phyloP scores from a whole-genome alignment of 2,888 invertebrate species.

The Hypomecis punctinalis region DNA sequence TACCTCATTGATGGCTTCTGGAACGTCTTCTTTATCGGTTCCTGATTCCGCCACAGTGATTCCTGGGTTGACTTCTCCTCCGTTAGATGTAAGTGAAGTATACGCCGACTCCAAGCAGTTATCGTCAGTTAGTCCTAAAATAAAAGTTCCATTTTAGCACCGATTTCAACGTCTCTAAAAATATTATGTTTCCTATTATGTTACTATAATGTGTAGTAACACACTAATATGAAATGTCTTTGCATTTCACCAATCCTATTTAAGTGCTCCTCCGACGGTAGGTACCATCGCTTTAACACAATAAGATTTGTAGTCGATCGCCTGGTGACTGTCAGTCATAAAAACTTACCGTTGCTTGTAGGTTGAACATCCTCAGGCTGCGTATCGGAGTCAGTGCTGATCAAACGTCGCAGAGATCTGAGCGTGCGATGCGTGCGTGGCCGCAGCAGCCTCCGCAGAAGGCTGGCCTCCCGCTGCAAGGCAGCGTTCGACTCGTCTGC shows the following conservation, averaged over 20 bases:
- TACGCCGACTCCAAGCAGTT: slow-evolving; percentile 45
- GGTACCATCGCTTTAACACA: too few species aligned
- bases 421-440: slow-evolving; percentile 63
- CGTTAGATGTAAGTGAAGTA: slow-evolving; percentile 69
- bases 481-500: slow-evolving; percentile 69
- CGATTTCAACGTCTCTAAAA: too few species aligned
- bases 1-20: slow-evolving; percentile 64
- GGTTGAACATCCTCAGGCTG: slow-evolving; percentile 54
- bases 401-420: slow-evolving; percentile 65
- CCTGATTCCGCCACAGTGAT: slow-evolving; percentile 48
- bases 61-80: slow-evolving; percentile 59
- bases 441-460: slow-evolving; percentile 62
- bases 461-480: slow-evolving; percentile 66
- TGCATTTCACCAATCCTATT: too few species aligned
- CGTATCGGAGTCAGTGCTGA: slow-evolving; percentile 70
- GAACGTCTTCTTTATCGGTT: slow-evolving; percentile 50
- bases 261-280: too few species aligned
- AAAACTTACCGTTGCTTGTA: slow-evolving; percentile 56
- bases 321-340: too few species aligned
- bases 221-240: too few species aligned
- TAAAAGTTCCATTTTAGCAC: neutral
- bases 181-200: too few species aligned
- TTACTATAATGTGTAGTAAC: too few species aligned
- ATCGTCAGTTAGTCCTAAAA: slow-evolving; percentile 23
- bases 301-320: too few species aligned